Evolutionary conservation across 2,888 invertebrate genomes (phyloP), one percentile per base, ranked within the genome.

Genomic region (Hirtodrosophila histrioides): DNA sequence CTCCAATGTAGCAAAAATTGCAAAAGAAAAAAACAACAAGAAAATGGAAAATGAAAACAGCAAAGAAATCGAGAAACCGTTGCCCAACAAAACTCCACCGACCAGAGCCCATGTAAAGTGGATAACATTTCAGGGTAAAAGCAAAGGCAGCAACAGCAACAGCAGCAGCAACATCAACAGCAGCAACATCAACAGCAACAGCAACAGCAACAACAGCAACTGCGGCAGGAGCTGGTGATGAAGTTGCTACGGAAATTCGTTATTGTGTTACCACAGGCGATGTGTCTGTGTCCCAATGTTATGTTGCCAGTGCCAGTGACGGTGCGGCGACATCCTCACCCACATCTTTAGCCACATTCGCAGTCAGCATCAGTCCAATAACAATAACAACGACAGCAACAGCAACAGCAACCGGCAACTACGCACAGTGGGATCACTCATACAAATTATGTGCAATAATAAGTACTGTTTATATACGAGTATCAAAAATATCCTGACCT

Each of bases 231-330:
- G 66, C 57, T 72, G 69, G 67, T 79, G 76, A 78, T 77, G 86
- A 87, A 80, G 89, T 89, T 89, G 84, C 82, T 88, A 86, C 88
- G 88, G 88, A 89, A 88, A 88, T 88, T 88, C 89, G 89, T 88
- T 88, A 88, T 89, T 88, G 88, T 88, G 88, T 88, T 88, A 89
- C 88, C 89, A 88, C 88, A 89, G 88, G 88, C 88, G 82, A 89
- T 87, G 81, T 88, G 82, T 82, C 82, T 86, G 79, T 84, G 80
- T 80, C 66, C 86, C 85, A 79, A 82, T 82, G 86, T 86, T 79
- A 55, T 79, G 68, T 68, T 74, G 78, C 61, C 57, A 64, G 61
- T 43, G 57, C 45, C 49, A 48, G 44, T 23, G 75, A 60, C 56
- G 60, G 45, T 51, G 62, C 61, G 50, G 56, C 58, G 45, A 50